phyloP scores from a whole-genome alignment of 2,888 invertebrate species.

The Esperia sulphurella region DNA sequence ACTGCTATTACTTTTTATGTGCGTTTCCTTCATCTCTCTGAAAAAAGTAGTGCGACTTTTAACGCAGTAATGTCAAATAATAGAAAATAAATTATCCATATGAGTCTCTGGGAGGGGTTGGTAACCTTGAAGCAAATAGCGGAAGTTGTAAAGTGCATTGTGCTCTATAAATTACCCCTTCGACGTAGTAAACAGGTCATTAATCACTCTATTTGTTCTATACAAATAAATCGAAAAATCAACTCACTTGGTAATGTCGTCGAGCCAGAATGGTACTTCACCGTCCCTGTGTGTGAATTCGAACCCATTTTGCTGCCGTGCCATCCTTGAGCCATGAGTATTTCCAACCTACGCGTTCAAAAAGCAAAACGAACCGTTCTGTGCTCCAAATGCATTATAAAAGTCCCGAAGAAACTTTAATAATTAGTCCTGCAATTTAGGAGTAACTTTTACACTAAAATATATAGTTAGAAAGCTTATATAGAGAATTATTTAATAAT shows the following conservation, averaged over 20 bases:
- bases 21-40: slow-evolving; percentile 71
- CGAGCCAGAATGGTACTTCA: slow-evolving; percentile 61
- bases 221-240: slow-evolving; percentile 12
- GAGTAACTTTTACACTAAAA: slow-evolving; percentile 11
- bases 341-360: slow-evolving; percentile 1
- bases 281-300: slow-evolving; percentile 47
- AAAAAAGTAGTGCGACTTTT: slow-evolving; percentile 18
- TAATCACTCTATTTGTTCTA: slow-evolving; percentile 32
- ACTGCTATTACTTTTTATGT: slow-evolving; percentile 44
- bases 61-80: not conserved
- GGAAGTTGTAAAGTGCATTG: slow-evolving; percentile 36
- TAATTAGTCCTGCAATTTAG: slow-evolving; percentile 1
- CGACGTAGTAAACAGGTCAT: slow-evolving; percentile 29
- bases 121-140: slow-evolving; percentile 39
- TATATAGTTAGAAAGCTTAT: slow-evolving; percentile 24
- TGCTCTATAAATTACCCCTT: slow-evolving; percentile 22
- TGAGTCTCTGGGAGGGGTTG: not conserved
- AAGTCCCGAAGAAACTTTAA: not conserved
- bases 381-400: not conserved
- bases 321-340: slow-evolving; percentile 66
- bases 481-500: slow-evolving; percentile 20
- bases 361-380: not conserved
- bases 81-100: slow-evolving; percentile 1
- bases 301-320: slow-evolving; percentile 54
- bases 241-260: slow-evolving; percentile 68